A percentile compares a stretch with the other conserved stretches of the same genome.
phyloP scores from a whole-genome alignment of 2,888 invertebrate genomes.

The Drosophila nr. perissopoda region DNA sequence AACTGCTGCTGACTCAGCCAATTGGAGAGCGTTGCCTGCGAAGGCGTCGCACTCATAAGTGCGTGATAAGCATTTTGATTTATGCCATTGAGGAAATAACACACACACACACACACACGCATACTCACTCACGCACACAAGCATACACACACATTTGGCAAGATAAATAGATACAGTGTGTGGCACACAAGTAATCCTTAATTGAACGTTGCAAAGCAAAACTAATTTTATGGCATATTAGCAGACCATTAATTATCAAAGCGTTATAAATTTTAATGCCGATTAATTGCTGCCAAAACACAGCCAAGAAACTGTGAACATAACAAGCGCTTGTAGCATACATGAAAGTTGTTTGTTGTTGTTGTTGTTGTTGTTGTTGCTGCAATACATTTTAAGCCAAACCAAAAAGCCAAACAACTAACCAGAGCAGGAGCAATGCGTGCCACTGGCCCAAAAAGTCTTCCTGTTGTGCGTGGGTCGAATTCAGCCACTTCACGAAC shows the following conservation, averaged over 20 bases:
- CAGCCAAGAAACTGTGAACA: slow-evolving; percentile 55
- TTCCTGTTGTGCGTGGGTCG: slow-evolving; percentile 60
- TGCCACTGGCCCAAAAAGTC: slow-evolving; percentile 58
- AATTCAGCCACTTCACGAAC: slow-evolving; percentile 22
- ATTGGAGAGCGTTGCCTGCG: slow-evolving; percentile 16
- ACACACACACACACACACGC: slow-evolving; percentile 20
- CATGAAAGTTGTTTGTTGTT: slow-evolving; percentile 47
- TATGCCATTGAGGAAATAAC: slow-evolving; percentile 68
- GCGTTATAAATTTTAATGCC: slow-evolving; percentile 78
- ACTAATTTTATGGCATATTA: slow-evolving; percentile 79
- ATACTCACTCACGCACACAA: neutral
- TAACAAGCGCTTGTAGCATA: slow-evolving; percentile 52
- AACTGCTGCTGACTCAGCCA: slow-evolving; percentile 31
- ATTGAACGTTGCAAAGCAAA: slow-evolving; percentile 74
- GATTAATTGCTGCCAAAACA: slow-evolving; percentile 81
- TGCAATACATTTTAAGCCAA: slow-evolving; percentile 23
- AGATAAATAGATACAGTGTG: slow-evolving; percentile 43
- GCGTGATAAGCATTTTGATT: slow-evolving; percentile 80
- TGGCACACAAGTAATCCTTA: slow-evolving; percentile 69
- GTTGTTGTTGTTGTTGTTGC: slow-evolving; percentile 28
- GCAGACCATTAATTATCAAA: slow-evolving; percentile 75
- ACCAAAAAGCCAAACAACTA: slow-evolving; percentile 24
- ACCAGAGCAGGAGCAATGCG: slow-evolving; percentile 42
- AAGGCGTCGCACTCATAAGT: slow-evolving; percentile 60
- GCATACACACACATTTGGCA: slow-evolving; percentile 8